A percentile compares a stretch with the other conserved stretches of the same genome.
phyloP scores from a whole-genome alignment of 1,140 invertebrate species.

The Piezodorus guildinii region DNA sequence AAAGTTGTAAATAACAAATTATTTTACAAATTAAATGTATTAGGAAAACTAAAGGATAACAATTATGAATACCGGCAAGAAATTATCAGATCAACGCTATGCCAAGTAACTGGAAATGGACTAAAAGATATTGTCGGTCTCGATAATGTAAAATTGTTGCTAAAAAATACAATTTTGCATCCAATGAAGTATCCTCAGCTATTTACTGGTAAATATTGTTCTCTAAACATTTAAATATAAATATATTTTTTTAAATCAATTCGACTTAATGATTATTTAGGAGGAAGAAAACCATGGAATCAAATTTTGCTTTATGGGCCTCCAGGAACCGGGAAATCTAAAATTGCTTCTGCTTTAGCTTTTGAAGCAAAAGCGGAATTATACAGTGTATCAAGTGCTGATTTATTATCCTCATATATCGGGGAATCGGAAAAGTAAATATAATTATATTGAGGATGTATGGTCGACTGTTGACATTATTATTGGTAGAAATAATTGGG shows the following conservation, averaged over 20 bases:
- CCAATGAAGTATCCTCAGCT: conserved; percentile 36
- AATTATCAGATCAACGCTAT: background rate
- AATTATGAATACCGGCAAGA: background rate
- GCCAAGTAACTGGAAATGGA: conserved; percentile 17
- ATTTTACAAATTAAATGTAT: background rate
- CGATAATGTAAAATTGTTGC: conserved; percentile 35
- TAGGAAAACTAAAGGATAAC: background rate
- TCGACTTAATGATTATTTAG: conserved; percentile 24
- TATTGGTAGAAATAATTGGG: too few species aligned
- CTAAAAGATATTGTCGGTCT: conserved; percentile 35
- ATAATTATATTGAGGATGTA: too few species aligned
- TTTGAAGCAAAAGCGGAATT: conserved; percentile 39
- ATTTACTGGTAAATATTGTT: conserved; percentile 34
- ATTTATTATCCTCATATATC: conserved; percentile 42
- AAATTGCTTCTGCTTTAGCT: conserved; percentile 45
- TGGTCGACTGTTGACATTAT: too few species aligned
- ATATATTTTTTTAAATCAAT: background rate
- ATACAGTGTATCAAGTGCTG: conserved; percentile 41
- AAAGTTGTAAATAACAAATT: too few species aligned
- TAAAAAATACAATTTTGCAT: conserved; percentile 37
- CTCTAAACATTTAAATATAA: conserved; percentile 26
- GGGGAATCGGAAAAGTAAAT: conserved; percentile 49
- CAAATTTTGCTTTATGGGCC: conserved; percentile 56
- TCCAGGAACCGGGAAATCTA: conserved; percentile 59
- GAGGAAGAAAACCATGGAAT: conserved; percentile 30